These are phyloP conservation scores for Belgica antarctica DNA, from an alignment of 2,888 invertebrate species.

Conservation along the genomic window DNA sequence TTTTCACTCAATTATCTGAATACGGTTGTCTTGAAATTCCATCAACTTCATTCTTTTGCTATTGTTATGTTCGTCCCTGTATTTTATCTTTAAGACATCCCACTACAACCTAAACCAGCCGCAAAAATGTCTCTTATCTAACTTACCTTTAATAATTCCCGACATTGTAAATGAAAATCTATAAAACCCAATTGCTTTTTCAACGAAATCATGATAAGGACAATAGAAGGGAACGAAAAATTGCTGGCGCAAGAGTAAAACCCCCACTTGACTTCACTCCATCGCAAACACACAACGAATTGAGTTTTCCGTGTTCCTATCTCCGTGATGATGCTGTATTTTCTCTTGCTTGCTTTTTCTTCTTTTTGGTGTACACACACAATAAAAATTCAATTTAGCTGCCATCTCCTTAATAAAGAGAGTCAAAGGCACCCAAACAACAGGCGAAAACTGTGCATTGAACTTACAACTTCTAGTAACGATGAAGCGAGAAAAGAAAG, in stretches of 20 bases:
- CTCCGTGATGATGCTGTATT: slow-evolving; percentile 23
- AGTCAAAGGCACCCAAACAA: background rate
- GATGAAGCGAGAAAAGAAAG: background rate
- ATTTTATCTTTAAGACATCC: too few relatives aligned
- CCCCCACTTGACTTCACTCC: slow-evolving; percentile 3
- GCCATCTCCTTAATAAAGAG: background rate
- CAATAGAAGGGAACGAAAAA: background rate
- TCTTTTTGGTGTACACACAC: slow-evolving; percentile 34
- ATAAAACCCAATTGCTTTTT: slow-evolving; percentile 10
- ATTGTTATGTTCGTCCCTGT: too few relatives aligned
- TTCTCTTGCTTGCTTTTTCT: too few relatives aligned
- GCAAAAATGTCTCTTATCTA: too few relatives aligned
- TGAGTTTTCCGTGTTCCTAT: background rate
- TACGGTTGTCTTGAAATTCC: too few relatives aligned
- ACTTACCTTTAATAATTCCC: background rate
- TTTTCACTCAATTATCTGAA: too few relatives aligned
- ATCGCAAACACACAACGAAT: background rate
- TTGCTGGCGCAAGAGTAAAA: background rate
- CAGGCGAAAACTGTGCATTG: background rate
- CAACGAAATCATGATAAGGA: slow-evolving; percentile 10
- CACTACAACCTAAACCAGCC: too few relatives aligned
- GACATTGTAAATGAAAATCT: background rate
- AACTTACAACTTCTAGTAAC: slow-evolving; percentile 12
- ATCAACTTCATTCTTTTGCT: too few relatives aligned
- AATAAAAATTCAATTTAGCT: slow-evolving; percentile 42